Evolutionary conservation across 2,113 vertebrate genomes (phyloP), one percentile per base, ranked within the genome.

Genomic region (Melanocharis versteri): DNA sequence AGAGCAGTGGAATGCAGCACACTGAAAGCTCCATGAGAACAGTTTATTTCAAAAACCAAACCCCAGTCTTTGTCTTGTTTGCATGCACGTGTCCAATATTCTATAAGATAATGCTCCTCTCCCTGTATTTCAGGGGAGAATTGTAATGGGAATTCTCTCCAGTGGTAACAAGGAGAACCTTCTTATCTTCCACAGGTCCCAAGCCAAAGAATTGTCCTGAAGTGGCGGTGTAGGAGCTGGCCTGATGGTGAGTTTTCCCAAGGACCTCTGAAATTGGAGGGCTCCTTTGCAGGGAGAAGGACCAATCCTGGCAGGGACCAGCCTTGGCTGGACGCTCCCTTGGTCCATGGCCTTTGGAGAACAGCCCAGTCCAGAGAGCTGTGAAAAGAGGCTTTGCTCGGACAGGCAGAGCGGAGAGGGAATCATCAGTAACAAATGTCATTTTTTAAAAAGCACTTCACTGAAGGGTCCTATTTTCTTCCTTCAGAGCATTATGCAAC

Each of bases 141-240:
- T 42, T 61, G 0, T 2, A 24, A 9, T 1, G 20, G 17, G 24
- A 73, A 22, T 68, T 73, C 18, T 47, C 24, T 50, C 47, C 21
- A 6, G 8, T 5, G 5, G 39, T 91, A 47, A 84, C 1, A 2
- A 16, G 73, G 56, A 65, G 48, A 62, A 70, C 54, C 40, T 71
- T 64, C 28, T 48, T 42, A 0, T 92, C 53, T 83, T 87, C 86
- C 88, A 22, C 88, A 98, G 97, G 92, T 98, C 44, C 96, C 90
- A 72, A 96, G 96, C 35, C 96, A 96, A 90, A 98, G 97, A 83
- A 93, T 98, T 18, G 57, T 97, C 71, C 95, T 98, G 93, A 98
- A 98, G 91, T 98, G 97, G 98, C 75, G 97, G 61, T 97, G 94
- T 28, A 94, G 90, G 72, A 98, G 70, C 89, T 98, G 98, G 97